Evolutionary conservation across 1,140 invertebrate species (phyloP), one percentile per base, ranked within the genome.

Genomic region (Drosophila insularis): DNA sequence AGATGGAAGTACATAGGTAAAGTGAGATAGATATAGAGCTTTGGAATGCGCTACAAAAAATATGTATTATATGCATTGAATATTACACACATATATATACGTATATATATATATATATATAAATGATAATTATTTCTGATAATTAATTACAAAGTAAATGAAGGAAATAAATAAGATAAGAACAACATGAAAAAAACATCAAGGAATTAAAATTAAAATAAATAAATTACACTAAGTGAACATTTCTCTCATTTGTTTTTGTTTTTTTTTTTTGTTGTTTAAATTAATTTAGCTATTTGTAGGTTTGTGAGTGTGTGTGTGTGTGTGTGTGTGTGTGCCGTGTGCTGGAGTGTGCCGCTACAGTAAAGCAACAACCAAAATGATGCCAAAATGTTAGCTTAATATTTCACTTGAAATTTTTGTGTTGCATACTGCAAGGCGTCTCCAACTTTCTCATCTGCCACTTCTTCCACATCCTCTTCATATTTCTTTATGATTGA

Each of bases 181-280:
- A 50, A 50, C 43, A 50, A 50, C 17, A 50, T 50, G 43, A 50
- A 50, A 21, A 50, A 50, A 50, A 50, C 17, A 8, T 37, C 43
- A 19, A 50, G 43, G 43, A 50, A 50, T 50, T 50, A 50, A 50
- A 62, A 69, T 70, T 87, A 84, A 71, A 82, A 84, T 87, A 82
- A 89, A 80, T 87, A 84, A 80, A 87, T 87, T 89, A 87, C 84
- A 82, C 82, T 89, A 87, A 82, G 76, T 87, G 72, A 82, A 89
- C 84, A 89, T 71, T 89, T 78, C 72, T 77, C 21, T 50, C 43
- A 50, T 78, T 61, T 75, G 67, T 71, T 72, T 55, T 61, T 63
- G 14, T 63, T 69, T 37, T 68, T 68, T 39, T 67, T 60, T 43
- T 59, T 61, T 62, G 59, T 78, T 65, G 2, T 63, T 77, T 74